Evolutionary conservation across 2,797 vertebrate species (phyloP), one percentile per base, ranked within the genome.

Genomic region (Oceanodroma leucorhoa): DNA sequence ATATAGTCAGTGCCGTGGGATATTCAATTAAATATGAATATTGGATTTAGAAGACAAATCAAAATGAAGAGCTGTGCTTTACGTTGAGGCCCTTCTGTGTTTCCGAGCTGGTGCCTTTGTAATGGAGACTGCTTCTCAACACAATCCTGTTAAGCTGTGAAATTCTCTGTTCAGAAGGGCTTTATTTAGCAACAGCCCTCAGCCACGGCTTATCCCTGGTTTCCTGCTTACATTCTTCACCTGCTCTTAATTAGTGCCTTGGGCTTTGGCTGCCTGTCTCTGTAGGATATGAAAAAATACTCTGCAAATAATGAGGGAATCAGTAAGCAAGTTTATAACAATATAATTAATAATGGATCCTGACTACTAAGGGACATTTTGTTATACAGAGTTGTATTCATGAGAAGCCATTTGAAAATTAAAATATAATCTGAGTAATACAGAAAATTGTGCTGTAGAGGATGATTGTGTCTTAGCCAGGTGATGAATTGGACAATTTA

Each of bases 141-240:
- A 46, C 61, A 95, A 95, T 90, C 89, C 76, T 38, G 17, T 91
- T 93, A 92, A 94, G 29, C 82, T 89, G 66, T 93, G 86, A 95
- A 92, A 92, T 86, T 48, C 84, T 78, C 73, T 66, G 20, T 62
- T 93, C 50, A 48, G 77, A 70, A 90, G 66, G 80, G 43, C n/a
- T 95, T 93, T 88, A 87, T 93, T 93, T 41, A 95, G 73, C 54
- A 76, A 48, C 53, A 93, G 53, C 84, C 65, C 70, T 84, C 55
- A 71, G 89, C 67, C 51, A 67, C 57, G 51, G 87, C 79, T 95
- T 89, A 89, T 91, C 84, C 72, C 76, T 61, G 41, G 54, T 58
- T 95, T 93, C 90, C 91, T 80, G 53, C 72, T 94, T 91, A 34
- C 36, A 50, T 81, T 92, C 84, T 87, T 96, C 66, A 95, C 93